Evolutionary conservation across 2,888 invertebrate species (phyloP).

Genomic region (Lepetodrilus schrolli): DNA sequence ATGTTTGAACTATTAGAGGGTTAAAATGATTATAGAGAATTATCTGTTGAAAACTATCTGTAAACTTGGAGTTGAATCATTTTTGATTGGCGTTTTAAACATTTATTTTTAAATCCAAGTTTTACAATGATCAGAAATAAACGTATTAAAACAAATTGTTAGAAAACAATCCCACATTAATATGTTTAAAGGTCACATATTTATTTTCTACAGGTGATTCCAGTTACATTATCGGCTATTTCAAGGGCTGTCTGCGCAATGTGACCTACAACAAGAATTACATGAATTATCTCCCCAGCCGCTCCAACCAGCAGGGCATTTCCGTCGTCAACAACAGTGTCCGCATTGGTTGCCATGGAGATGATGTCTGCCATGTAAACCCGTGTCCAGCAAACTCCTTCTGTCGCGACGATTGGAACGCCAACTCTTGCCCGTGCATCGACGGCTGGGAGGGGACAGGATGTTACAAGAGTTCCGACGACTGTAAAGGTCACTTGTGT

Average conservation of each 20-base stretch:
- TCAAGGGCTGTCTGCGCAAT: constrained; percentile 67
- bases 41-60: too few relatives aligned
- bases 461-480: constrained; percentile 62
- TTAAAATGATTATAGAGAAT: too few relatives aligned
- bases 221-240: constrained; percentile 51
- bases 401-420: constrained; percentile 67
- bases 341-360: constrained; percentile 57
- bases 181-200: too few relatives aligned
- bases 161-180: too few relatives aligned
- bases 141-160: neutral
- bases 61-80: too few relatives aligned
- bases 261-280: constrained; percentile 56
- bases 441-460: constrained; percentile 65
- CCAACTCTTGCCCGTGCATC: constrained; percentile 59
- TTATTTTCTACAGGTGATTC: constrained; percentile 50
- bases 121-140: neutral
- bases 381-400: constrained; percentile 61
- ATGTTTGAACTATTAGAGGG: too few relatives aligned
- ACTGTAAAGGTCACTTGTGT: constrained; percentile 54
- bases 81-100: too few relatives aligned
- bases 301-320: constrained; percentile 38
- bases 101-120: neutral
- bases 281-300: constrained; percentile 42
- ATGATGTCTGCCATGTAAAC: constrained; percentile 56
- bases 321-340: constrained; percentile 41